phyloP scores from a whole-genome alignment of 2,797 vertebrate species.

The Diplodus puntazzo region DNA sequence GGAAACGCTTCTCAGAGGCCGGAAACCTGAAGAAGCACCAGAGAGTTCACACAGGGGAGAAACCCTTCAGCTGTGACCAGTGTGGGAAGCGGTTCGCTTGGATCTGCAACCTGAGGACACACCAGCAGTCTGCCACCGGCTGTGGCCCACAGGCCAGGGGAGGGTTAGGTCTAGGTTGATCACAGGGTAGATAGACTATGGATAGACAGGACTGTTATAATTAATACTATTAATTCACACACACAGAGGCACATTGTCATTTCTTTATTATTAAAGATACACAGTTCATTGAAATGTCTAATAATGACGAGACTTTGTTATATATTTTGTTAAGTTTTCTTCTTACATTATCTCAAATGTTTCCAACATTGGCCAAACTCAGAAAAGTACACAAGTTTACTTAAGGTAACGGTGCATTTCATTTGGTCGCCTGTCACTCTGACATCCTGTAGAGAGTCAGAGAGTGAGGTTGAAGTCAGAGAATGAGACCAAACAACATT shows the following conservation, averaged over 20 bases:
- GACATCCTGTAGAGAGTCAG: no score
- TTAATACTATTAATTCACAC: neutral
- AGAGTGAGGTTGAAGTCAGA: no score
- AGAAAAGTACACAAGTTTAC: no score
- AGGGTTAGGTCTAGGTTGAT: slow-evolving; percentile 32
- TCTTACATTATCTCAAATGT: no score
- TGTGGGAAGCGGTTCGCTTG: slow-evolving; percentile 85
- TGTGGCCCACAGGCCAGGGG: slow-evolving; percentile 56
- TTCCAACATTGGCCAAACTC: no score
- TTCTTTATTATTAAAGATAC: neutral
- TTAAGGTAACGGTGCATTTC: no score
- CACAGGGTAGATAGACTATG: no score
- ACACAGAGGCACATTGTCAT: neutral
- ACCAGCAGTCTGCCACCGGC: slow-evolving; percentile 79
- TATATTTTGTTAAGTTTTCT: no score
- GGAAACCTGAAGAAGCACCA: slow-evolving; percentile 87
- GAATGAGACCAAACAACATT: no score
- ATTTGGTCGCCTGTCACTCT: no score
- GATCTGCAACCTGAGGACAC: slow-evolving; percentile 85
- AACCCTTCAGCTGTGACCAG: slow-evolving; percentile 79
- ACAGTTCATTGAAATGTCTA: no score
- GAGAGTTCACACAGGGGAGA: slow-evolving; percentile 85
- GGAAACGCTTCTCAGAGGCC: slow-evolving; percentile 83
- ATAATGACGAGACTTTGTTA: no score
- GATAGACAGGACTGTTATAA: neutral